Percentiles rank a stretch among this genome's conserved stretches.
Evolutionary conservation across 1,140 invertebrate genomes (phyloP).

Genomic region (Drosophila sp.): DNA sequence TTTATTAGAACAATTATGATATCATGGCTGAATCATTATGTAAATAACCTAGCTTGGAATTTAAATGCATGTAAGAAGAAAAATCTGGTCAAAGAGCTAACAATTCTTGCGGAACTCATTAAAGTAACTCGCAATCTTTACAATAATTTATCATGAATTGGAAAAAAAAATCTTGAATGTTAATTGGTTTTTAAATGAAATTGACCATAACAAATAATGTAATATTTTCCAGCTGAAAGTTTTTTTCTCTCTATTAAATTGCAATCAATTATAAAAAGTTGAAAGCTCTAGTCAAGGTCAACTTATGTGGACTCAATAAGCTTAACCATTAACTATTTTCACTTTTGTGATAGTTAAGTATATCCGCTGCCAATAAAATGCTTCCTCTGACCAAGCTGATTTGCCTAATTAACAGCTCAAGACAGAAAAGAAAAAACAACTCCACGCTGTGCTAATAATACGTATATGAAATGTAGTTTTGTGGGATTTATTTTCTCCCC

Average conservation of each 20-base stretch:
- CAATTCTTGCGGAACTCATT: constrained; percentile 9
- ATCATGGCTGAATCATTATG: constrained; percentile 33
- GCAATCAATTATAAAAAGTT: constrained; percentile 19
- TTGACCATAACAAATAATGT: constrained; percentile 29
- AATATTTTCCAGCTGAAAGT: constrained; percentile 18
- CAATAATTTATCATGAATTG: constrained; percentile 40
- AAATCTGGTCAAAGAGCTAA: not conserved
- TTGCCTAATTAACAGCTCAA: constrained; percentile 71
- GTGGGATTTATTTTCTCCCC: constrained; percentile 19
- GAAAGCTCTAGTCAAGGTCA: constrained; percentile 4
- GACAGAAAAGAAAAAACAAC: constrained; percentile 22
- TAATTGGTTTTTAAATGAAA: constrained; percentile 24
- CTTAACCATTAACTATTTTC: constrained; percentile 6
- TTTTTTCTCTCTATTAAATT: constrained; percentile 27
- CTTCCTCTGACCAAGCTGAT: constrained; percentile 49
- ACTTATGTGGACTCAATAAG: not conserved
- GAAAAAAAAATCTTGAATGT: constrained; percentile 28
- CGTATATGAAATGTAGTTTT: constrained; percentile 26
- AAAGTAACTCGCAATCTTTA: constrained; percentile 10
- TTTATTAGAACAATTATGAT: constrained; percentile 16
- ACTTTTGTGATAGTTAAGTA: constrained; percentile 30
- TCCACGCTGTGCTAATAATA: constrained; percentile 48
- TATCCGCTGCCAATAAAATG: constrained; percentile 54
- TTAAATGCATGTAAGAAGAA: not conserved
- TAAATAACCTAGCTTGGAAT: not conserved